Base-by-base conservation (phyloP, 2,888 invertebrate species). In the Drosophila vallismaia region DNA sequence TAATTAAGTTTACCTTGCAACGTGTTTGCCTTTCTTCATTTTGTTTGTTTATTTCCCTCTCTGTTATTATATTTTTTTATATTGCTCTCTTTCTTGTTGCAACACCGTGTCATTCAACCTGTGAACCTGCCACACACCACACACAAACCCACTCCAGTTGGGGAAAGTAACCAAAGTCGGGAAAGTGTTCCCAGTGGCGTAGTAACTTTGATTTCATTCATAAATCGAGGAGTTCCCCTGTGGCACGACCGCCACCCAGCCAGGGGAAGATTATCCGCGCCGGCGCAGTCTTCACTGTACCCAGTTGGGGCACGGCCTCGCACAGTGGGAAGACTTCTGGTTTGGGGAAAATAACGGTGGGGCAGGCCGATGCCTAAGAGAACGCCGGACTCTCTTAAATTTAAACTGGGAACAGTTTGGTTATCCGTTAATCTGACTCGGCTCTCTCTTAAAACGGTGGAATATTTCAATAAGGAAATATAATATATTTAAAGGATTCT, bases 231-330 rank as follows among this genome's bases (percentile, higher is more conserved):
- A 5, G 24, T 50, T 46, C 52, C 29, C 38, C 42, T 44, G 53
- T 4, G 33, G 12, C 24, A 45, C 58, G 68, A 57, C 7, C 33
- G 9, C 24, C 24, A 5, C 2, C 1, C n/a, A 7, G 9, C 5
- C 0, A 33, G 79, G 77, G 56, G 83, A 59, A 73, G 5, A 49
- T 81, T 77, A 77, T 77, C 77, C 77, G 77, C 83, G 83, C 62
- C 55, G 52, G 24, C 79, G 77, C 55, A 29, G 8, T 26, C 0
- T 5, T 0, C 50, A 51, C 58, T 69, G 64, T 69, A 5, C 74
- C 55, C 51, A 54, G 40, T 29, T 49, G 50, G 58, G 53, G 62
- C 0, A 14, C 14, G 14, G 14, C 14, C 14, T 1, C 14, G 14
- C 14, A 36, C 8, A 79, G 9, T 55, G 66, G 48, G 46, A 9